Evolutionary conservation across 2,797 vertebrate genomes (phyloP).

Genomic region (Capromys pilorides): DNA sequence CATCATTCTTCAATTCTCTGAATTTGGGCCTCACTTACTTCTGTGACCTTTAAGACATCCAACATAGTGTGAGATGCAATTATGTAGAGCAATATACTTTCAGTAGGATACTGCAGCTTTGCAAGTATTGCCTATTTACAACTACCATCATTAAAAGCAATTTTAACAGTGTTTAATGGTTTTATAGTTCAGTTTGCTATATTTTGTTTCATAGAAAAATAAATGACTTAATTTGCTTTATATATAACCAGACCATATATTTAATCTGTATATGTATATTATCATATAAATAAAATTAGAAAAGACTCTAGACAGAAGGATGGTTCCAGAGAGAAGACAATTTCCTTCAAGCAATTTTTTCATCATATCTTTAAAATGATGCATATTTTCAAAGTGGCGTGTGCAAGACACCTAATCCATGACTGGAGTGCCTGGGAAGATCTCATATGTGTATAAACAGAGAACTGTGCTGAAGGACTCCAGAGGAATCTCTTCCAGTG

Average conservation of each 20-base stretch:
- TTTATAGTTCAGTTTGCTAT: neutral
- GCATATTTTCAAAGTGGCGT: neutral
- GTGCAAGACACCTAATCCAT: neutral
- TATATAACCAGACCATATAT: neutral
- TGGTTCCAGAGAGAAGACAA: neutral
- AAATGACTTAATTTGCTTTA: neutral
- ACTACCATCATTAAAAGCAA: neutral
- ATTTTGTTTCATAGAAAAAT: neutral
- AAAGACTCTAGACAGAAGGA: conserved; percentile 7
- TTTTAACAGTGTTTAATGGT: neutral
- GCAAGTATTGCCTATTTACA: neutral
- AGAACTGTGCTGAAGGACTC: neutral
- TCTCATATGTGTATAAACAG: neutral
- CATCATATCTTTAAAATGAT: conserved; percentile 36
- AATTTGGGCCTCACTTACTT: neutral
- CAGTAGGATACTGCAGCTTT: neutral
- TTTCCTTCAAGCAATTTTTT: conserved; percentile 4
- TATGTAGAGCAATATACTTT: neutral
- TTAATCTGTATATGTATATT: neutral
- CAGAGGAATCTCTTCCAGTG: neutral
- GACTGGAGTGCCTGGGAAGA: neutral
- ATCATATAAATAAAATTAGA: neutral
- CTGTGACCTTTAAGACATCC: neutral
- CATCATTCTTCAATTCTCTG: neutral
- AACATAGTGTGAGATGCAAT: neutral